Base-by-base conservation (phyloP, 2,113 vertebrate species). In the Nyctereutes procyonoides region DNA sequence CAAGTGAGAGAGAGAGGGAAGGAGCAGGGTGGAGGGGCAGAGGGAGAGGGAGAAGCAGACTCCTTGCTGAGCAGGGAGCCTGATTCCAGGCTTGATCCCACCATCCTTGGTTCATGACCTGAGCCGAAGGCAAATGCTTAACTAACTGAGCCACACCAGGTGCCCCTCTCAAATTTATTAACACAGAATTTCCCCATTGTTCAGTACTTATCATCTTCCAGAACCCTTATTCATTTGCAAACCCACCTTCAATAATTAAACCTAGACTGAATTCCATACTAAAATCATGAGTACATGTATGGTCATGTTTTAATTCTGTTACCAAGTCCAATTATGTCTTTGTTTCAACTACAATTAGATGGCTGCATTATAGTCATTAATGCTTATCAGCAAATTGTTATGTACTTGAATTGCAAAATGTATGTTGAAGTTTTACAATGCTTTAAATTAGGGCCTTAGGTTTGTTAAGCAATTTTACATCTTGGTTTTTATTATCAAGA, bases 171-270 rank as follows among this genome's bases (percentile, higher is more conserved):
- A 83, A 55, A 51, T 94, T 86, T 90, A 67, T 86, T 65, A 69
- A 76, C 24, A 58, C 0, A 62, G 12, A 43, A 90, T 92, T 83
- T 82, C 13, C 7, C 38, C 20, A 12, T 88, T 88, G 1, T 71
- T 96, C 3, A 90, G n/a, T 71, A 48, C 2, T 69, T 74, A 26
- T 69, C 17, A 17, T 77, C 56, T 86, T 80, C 16, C 9, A 88
- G 43, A 28, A 88, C 79, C 5, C 9, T 63, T 65, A 65, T 7
- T 73, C 14, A 73, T 67, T 84, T 88, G 13, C 13, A 88, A 92
- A 74, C 62, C 67, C 15, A 93, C 83, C 38, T 95, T 88, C 38
- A 73, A 83, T 82, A 94, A 96, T 65, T 71, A 95, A 90, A 73
- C 17, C 53, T 85, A 38, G 35, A 79, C 26, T 77, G 67, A 81